Evolutionary conservation across 2,113 vertebrate genomes (phyloP).

Genomic region (Gambusia affinis): DNA sequence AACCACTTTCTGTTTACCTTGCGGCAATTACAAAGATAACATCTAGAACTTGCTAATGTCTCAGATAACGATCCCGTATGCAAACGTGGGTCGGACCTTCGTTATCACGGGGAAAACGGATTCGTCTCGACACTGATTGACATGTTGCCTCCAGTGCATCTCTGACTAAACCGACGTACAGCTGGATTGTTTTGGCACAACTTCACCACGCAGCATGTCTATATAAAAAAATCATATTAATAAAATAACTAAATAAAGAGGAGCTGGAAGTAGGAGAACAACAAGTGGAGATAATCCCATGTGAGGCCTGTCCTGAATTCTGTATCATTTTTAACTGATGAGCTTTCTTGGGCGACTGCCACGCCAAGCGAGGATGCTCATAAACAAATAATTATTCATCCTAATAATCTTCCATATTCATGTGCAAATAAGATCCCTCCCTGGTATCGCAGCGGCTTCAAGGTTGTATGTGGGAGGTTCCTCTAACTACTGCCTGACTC

Average conservation of each 20-base stretch:
- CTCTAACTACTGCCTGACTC: constrained; percentile 65
- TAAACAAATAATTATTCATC: constrained; percentile 85
- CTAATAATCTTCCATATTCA: constrained; percentile 82
- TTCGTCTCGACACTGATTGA: constrained; percentile 56
- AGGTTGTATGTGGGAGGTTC: constrained; percentile 79
- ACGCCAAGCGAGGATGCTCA: constrained; percentile 73
- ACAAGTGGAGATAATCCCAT: constrained; percentile 74
- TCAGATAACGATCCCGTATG: not conserved
- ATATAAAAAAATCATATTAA: not conserved
- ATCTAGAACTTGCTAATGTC: constrained; percentile 5
- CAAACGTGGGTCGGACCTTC: constrained; percentile 22
- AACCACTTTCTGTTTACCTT: constrained; percentile 2
- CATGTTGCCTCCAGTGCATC: constrained; percentile 58
- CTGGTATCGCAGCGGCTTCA: constrained; percentile 75
- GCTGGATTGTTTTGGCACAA: constrained; percentile 44
- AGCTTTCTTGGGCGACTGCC: constrained; percentile 78
- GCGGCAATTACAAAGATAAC: not conserved
- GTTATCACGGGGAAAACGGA: constrained; percentile 29
- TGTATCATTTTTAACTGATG: constrained; percentile 75
- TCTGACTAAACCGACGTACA: constrained; percentile 55
- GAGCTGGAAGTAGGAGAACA: constrained; percentile 70
- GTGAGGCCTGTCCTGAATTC: constrained; percentile 77
- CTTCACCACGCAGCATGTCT: constrained; percentile 28
- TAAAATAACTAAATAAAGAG: constrained; percentile 26
- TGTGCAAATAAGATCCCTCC: constrained; percentile 77